Conservation (phyloP, 2,113 vertebrate species). For the Cottus gobio region DNA sequence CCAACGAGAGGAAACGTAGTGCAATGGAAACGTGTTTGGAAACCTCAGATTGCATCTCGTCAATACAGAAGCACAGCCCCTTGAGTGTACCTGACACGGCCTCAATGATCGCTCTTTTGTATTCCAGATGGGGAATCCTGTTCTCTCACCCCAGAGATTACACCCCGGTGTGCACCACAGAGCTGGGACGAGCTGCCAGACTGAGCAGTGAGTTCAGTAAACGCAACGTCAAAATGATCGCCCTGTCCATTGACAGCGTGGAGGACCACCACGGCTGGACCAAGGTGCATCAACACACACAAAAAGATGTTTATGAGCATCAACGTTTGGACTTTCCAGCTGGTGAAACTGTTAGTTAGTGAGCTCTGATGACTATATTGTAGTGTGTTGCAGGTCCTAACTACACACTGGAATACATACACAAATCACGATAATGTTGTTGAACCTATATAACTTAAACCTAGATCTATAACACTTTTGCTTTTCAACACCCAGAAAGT, state of each 20-base stretch:
- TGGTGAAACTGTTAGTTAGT: background rate
- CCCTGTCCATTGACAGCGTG: constrained; percentile 90
- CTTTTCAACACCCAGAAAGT: background rate
- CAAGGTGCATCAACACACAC: constrained; percentile 81
- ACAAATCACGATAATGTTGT: background rate
- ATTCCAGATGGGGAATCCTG: constrained; percentile 91
- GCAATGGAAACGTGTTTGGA: background rate
- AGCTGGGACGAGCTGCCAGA: constrained; percentile 88
- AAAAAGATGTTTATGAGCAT: background rate
- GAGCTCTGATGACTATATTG: background rate
- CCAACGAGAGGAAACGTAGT: background rate
- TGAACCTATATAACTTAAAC: background rate
- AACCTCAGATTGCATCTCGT: background rate
- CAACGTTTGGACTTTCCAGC: background rate
- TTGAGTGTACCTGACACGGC: background rate
- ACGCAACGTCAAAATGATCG: constrained; percentile 90
- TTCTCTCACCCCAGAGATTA: constrained; percentile 95
- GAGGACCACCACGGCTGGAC: constrained; percentile 90
- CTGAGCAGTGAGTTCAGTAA: constrained; percentile 87
- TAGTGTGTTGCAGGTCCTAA: background rate
- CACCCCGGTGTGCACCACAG: constrained; percentile 95
- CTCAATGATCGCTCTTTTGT: background rate
- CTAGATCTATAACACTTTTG: background rate
- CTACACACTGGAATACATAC: background rate
- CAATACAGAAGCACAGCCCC: background rate